phyloP scores from a whole-genome alignment of 2,797 vertebrate species.

The Eospalax fontanierii region DNA sequence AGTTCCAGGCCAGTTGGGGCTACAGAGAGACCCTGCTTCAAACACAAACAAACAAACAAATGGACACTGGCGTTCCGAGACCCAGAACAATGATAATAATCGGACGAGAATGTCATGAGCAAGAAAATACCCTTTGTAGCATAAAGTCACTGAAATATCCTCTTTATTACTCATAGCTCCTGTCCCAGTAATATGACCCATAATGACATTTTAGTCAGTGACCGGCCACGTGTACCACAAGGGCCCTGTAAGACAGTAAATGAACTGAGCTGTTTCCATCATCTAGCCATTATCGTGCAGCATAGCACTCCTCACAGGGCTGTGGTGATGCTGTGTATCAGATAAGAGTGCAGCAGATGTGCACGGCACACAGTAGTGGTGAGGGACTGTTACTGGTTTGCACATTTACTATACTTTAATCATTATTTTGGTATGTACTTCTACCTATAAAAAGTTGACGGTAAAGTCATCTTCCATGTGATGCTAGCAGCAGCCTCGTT shows the following conservation, averaged over 20 bases:
- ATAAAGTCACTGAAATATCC: background rate
- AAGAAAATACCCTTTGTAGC: background rate
- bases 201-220: background rate
- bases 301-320: too few relatives aligned
- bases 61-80: background rate
- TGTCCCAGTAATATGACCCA: background rate
- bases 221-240: too few relatives aligned
- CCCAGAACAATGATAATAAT: background rate
- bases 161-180: background rate
- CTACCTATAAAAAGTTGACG: background rate
- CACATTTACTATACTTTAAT: too few relatives aligned
- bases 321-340: background rate
- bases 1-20: too few relatives aligned
- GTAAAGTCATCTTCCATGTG: background rate
- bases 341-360: background rate
- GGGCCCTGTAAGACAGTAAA: background rate
- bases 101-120: background rate
- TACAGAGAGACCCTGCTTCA: too few relatives aligned
- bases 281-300: background rate
- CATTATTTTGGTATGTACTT: background rate
- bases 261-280: too few relatives aligned
- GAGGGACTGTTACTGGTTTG: too few relatives aligned
- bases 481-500: background rate
- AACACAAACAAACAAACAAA: background rate
- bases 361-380: rapidly evolving